These are phyloP conservation scores for Brienomyrus longianalis DNA, from an alignment of 2,113 vertebrate genomes.

Conservation along the genomic window DNA sequence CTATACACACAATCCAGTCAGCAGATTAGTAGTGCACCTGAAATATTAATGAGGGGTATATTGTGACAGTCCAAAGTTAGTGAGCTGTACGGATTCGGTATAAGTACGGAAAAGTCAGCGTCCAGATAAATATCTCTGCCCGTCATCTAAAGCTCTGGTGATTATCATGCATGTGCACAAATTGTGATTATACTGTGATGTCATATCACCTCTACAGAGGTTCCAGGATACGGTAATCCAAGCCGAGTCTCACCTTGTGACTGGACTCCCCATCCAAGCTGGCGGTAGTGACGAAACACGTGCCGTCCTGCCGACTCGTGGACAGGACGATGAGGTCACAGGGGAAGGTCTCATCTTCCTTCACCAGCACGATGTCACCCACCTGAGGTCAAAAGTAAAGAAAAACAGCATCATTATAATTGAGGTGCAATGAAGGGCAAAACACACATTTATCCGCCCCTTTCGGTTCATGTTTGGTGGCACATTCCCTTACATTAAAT, in stretches of 20 bases:
- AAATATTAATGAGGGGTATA: background rate
- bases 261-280: constrained; percentile 95
- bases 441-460: background rate
- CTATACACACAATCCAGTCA: background rate
- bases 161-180: background rate
- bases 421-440: background rate
- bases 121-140: background rate
- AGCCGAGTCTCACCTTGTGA: constrained; percentile 69
- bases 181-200: background rate
- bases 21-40: background rate
- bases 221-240: background rate
- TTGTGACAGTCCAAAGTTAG: background rate
- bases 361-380: constrained; percentile 86
- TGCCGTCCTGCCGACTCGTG: constrained; percentile 80
- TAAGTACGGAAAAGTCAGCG: background rate
- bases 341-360: constrained; percentile 89
- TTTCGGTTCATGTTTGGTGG: background rate
- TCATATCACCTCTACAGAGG: background rate
- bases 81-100: background rate
- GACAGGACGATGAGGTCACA: constrained; percentile 91
- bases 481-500: background rate
- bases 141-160: background rate
- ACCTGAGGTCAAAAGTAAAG: constrained; percentile 60
- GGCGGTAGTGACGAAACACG: constrained; percentile 90
- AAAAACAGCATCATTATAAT: background rate